Percentiles rank a stretch among this genome's conserved stretches.
Evolutionary conservation across 2,888 invertebrate species (phyloP).

Genomic region (Trachelus iudaicus): DNA sequence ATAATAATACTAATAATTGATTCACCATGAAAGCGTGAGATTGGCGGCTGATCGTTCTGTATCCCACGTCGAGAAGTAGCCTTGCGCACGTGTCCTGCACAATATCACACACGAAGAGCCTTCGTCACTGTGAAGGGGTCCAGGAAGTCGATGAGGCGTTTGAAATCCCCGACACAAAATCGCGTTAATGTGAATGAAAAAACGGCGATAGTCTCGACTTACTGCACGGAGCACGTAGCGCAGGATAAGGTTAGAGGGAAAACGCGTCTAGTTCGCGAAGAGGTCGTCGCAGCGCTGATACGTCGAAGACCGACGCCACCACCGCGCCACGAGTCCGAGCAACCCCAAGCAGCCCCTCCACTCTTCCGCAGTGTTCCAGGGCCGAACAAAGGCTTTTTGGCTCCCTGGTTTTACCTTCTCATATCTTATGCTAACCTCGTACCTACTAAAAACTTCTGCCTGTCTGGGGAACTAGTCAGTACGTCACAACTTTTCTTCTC

Average conservation of each 20-base stretch:
- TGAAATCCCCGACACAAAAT: not conserved
- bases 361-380: not conserved
- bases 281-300: slow-evolving; percentile 53
- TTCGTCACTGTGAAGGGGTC: not conserved
- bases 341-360: slow-evolving; percentile 8
- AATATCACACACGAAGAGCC: not conserved
- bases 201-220: slow-evolving; percentile 17
- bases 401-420: slow-evolving; percentile 2
- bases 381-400: slow-evolving; percentile 13
- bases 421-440: not conserved
- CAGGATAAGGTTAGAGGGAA: slow-evolving; percentile 44
- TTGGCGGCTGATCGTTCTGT: not conserved
- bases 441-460: not conserved
- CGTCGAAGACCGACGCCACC: slow-evolving; percentile 39
- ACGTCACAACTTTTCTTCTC: not conserved
- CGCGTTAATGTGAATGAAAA: not conserved
- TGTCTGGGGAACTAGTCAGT: not conserved
- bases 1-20: not conserved
- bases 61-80: slow-evolving; percentile 3
- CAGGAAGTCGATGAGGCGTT: not conserved
- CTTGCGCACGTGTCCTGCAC: slow-evolving; percentile 1
- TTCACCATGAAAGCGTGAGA: not conserved
- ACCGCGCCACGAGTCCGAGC: slow-evolving; percentile 30
- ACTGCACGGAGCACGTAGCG: slow-evolving; percentile 33
- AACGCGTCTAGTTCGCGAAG: slow-evolving; percentile 39